Conservation (phyloP, 2,113 vertebrate species). For the Numida meleagris region DNA sequence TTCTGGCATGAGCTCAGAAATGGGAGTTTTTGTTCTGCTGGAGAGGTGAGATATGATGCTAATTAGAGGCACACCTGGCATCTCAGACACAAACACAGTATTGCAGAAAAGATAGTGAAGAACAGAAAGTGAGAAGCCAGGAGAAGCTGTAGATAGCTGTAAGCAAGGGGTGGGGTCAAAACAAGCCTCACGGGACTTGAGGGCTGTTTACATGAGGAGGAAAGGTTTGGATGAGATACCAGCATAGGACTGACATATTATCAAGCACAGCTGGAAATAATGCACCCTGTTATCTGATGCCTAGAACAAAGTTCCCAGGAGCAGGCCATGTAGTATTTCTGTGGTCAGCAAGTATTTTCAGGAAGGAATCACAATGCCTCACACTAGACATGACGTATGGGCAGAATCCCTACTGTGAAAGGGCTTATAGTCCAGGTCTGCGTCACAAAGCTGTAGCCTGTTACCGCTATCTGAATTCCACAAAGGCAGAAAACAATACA, state of each 20-base stretch:
- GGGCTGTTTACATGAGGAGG: not conserved
- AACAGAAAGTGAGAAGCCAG: not conserved
- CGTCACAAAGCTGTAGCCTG: not conserved
- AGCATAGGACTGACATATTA: not conserved
- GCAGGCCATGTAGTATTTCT: not conserved
- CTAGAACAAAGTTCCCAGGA: not conserved
- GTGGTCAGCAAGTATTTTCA: not conserved
- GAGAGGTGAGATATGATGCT: not conserved
- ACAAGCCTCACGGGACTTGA: not conserved
- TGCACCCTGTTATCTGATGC: not conserved
- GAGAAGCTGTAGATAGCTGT: not conserved
- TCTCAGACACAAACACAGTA: not conserved
- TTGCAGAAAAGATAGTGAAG: not conserved
- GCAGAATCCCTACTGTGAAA: not conserved
- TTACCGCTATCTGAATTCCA: not conserved
- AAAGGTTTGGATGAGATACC: not conserved
- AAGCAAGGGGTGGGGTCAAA: not conserved
- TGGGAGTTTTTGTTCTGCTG: not conserved
- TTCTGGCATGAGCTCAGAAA: not conserved
- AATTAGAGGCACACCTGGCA: not conserved
- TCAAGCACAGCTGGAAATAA: not conserved
- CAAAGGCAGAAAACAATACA: not conserved
- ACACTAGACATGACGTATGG: accelerated
- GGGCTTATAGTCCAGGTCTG: accelerated
- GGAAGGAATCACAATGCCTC: not conserved